These are phyloP conservation scores for Campoplex nolae DNA, from an alignment of 2,888 invertebrate genomes.

Conservation along the genomic window DNA sequence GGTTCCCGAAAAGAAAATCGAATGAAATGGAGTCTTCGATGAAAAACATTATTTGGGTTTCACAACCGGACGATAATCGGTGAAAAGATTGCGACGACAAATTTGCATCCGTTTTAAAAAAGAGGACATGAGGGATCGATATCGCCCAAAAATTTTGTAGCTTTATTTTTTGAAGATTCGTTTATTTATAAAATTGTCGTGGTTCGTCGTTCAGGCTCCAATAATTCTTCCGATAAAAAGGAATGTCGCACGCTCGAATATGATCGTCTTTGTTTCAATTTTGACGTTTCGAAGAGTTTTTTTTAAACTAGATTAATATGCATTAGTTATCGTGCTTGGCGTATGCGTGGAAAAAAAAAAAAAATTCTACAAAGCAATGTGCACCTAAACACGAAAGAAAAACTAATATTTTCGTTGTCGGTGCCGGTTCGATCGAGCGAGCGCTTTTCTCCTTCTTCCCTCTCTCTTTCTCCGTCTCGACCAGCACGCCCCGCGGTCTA, in stretches of 20 bases:
- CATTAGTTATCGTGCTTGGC: background rate
- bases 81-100: no score
- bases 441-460: conserved; percentile 26
- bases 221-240: background rate
- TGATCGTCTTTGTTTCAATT: background rate
- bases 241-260: background rate
- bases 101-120: no score
- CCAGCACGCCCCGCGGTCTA: conserved; percentile 80
- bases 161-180: background rate
- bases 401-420: background rate
- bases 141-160: background rate
- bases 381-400: conserved; percentile 34
- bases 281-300: background rate
- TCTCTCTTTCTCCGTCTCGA: conserved; percentile 68
- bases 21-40: background rate
- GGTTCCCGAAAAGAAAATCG: background rate
- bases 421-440: conserved; percentile 44
- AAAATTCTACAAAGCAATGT: conserved; percentile 53
- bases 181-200: background rate
- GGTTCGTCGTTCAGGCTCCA: background rate
- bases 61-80: background rate
- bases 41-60: background rate
- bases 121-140: background rate
- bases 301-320: background rate
- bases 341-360: conserved; percentile 41